Conservation (phyloP, 1,140 invertebrate species). For the Neodiprion lecontei region DNA sequence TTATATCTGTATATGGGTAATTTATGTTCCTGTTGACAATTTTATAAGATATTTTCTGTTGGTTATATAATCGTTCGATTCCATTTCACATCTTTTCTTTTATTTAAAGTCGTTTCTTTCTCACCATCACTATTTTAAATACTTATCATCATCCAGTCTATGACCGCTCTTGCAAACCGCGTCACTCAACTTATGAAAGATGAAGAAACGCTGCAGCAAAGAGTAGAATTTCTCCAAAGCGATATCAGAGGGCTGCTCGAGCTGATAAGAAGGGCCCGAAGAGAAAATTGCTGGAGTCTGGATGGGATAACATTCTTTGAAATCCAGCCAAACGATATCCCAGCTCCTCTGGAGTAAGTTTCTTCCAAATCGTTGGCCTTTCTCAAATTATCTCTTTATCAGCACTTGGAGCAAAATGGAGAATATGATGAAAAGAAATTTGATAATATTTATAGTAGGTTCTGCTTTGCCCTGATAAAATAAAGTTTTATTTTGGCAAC, state of each 20-base stretch:
- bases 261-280: constrained; percentile 47
- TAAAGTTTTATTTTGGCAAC: no score
- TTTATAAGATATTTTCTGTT: no score
- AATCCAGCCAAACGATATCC: constrained; percentile 45
- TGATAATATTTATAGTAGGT: neutral
- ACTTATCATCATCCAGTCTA: neutral
- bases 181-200: constrained; percentile 43
- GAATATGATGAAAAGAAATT: constrained; percentile 15
- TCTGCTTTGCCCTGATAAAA: neutral
- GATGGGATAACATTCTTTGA: constrained; percentile 49
- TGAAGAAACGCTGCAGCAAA: constrained; percentile 40
- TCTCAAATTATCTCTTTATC: neutral
- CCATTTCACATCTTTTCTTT: neutral
- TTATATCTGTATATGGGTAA: no score
- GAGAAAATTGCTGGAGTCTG: constrained; percentile 51
- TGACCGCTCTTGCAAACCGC: constrained; percentile 38
- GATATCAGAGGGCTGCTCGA: constrained; percentile 55
- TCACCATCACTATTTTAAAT: neutral
- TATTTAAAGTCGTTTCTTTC: neutral
- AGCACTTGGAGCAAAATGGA: neutral
- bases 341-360: constrained; percentile 43
- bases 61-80: no score
- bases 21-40: no score
- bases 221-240: constrained; percentile 48
- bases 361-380: neutral